Evolutionary conservation across 2,888 invertebrate species (phyloP), one percentile per base, ranked within the genome.

Genomic region (Ametastegia equiseti): DNA sequence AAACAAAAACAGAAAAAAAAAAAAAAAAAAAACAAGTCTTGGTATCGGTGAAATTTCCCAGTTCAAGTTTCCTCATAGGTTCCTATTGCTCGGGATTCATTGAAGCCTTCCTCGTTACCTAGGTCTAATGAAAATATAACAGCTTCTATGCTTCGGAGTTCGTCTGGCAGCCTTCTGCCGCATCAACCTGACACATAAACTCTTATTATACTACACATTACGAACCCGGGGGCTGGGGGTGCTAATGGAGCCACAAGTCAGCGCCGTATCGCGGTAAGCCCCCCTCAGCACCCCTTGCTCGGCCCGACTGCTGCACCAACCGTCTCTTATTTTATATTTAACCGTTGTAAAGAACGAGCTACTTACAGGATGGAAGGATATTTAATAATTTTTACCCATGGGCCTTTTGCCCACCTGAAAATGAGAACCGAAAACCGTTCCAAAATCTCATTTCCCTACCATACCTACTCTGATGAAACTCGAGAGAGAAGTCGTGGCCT

Each of bases 231-330:
- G 79, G 57, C 54, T 45, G 80, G 83, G 85, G 84, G 85, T 89
- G 91, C 90, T 91, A 91, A 91, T 91, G 91, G 91, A 91, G 90
- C 91, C 90, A 91, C 91, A 91, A 91, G 91, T 91, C 91, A 91
- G 90, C 86, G 85, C 80, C 87, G 88, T 89, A 90, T 89, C 90
- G 89, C 86, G 88, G 88, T 81, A 81, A 81, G 81, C 80, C 73
- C 86, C n/a, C 78, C 85, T 82, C 81, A 81, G 83, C 82, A 82
- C 86, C 81, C 60, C 57, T 42, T 69, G 54, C 54, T 42, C 82
- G 84, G 83, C 84, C 85, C 81, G n/a, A n/a, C n/a, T n/a, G 83
- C 82, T 83, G 84, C 84, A 84, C 84, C 84, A 80, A 84, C 84
- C 88, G 89, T 90, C 90, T 90, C 91, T 91, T 91, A 91, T 91